Conservation (phyloP, 37 sponge, comb jelly and placozoan species). For the Ianthella basta region DNA sequence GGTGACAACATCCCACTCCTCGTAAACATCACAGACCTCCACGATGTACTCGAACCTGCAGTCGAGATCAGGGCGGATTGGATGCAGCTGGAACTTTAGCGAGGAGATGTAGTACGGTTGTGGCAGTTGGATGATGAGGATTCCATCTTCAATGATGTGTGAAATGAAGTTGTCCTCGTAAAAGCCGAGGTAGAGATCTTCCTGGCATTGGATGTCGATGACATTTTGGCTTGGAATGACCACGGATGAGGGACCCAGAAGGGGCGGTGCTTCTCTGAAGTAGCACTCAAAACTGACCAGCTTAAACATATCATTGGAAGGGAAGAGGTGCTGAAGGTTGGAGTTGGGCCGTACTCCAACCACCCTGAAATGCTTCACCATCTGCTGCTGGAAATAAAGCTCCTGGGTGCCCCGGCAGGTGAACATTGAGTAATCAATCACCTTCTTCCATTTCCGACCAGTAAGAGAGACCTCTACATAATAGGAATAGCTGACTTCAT, state of each 20-base stretch:
- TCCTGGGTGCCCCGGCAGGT: conserved; percentile 91
- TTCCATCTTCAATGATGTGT: conserved; percentile 35
- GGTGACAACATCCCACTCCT: conserved; percentile 27
- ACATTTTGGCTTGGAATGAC: conserved; percentile 23
- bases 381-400: conserved; percentile 63
- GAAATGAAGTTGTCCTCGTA: conserved; percentile 25
- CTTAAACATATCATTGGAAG: conserved; percentile 27
- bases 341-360: background rate
- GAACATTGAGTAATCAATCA: conserved; percentile 74
- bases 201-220: conserved; percentile 7
- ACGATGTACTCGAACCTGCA: conserved; percentile 28
- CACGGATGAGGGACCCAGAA: background rate
- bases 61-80: background rate
- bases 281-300: conserved; percentile 18
- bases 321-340: background rate
- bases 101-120: conserved; percentile 29
- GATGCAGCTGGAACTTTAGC: conserved; percentile 4
- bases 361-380: conserved; percentile 6
- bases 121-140: conserved; percentile 18
- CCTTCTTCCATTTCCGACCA: conserved; percentile 65
- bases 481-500: conserved; percentile 21
- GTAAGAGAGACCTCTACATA: conserved; percentile 79
- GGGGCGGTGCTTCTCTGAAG: background rate
- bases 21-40: conserved; percentile 20
- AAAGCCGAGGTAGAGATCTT: conserved; percentile 27